phyloP scores from a whole-genome alignment of 2,888 invertebrate species.

The Apomyelois bistriatella region DNA sequence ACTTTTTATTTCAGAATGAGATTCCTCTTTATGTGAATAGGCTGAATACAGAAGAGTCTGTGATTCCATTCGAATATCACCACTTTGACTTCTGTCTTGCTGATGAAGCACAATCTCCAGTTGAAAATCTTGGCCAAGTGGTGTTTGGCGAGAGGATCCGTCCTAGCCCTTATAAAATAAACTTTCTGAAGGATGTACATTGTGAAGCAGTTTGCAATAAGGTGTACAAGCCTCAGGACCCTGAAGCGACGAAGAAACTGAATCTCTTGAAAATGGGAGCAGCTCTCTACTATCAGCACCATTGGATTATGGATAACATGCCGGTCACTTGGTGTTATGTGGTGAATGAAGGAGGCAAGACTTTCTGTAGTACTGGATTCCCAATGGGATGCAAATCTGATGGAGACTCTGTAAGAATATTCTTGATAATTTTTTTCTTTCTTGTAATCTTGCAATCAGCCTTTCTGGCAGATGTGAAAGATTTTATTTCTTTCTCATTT shows the following conservation, averaged over 20 bases:
- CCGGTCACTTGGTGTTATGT: conserved; percentile 98
- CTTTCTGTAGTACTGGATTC: conserved; percentile 96
- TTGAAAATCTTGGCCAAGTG: conserved; percentile 99
- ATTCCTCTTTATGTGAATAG: conserved; percentile 96
- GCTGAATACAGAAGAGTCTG: conserved; percentile 97
- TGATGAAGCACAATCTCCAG: conserved; percentile 90
- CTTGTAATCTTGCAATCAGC: too few species aligned
- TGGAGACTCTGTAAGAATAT: conserved; percentile 63
- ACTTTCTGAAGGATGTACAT: conserved; percentile 86
- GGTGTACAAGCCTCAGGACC: conserved; percentile 83
- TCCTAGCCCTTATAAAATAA: conserved; percentile 94
- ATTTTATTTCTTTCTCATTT: too few species aligned
- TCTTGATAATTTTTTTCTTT: conserved; percentile 5
- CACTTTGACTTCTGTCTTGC: conserved; percentile 97
- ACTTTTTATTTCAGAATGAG: conserved; percentile 85
- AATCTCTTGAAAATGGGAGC: conserved; percentile 94
- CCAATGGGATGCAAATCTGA: conserved; percentile 97
- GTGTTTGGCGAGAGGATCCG: conserved; percentile 99
- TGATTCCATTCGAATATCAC: conserved; percentile 98
- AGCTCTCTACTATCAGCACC: conserved; percentile 97
- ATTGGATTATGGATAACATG: conserved; percentile 99
- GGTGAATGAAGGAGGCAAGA: conserved; percentile 83
- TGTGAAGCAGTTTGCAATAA: conserved; percentile 83
- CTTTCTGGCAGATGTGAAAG: too few species aligned
- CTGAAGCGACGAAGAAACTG: conserved; percentile 84